phyloP scores from a whole-genome alignment of 2,888 invertebrate genomes.

The Sesamia inferens region DNA sequence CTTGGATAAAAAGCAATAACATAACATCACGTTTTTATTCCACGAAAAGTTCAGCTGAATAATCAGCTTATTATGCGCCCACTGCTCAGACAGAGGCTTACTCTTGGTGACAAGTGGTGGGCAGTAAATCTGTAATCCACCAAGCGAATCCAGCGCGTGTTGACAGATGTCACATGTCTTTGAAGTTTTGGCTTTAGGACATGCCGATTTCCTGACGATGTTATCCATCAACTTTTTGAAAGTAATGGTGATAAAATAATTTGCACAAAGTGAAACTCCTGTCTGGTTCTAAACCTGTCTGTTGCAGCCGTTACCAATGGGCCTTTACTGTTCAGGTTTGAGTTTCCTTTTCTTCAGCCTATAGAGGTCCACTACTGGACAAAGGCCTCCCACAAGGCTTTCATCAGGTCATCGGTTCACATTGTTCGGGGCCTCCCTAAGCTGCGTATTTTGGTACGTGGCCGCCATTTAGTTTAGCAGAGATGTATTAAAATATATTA shows the following conservation, averaged over 20 bases:
- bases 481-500: background rate
- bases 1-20: too few species aligned
- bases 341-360: too few species aligned
- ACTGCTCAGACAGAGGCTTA: too few species aligned
- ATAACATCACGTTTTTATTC: background rate
- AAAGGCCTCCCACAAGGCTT: too few species aligned
- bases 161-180: background rate
- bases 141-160: background rate
- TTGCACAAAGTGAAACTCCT: background rate
- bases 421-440: too few species aligned
- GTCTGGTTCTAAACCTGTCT: too few species aligned
- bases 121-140: too few species aligned
- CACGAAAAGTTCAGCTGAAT: background rate
- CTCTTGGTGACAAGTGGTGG: too few species aligned
- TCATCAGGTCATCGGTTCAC: too few species aligned
- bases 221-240: background rate
- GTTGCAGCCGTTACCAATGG: background rate
- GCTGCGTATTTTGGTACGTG: too few species aligned
- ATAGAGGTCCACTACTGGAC: too few species aligned
- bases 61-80: background rate
- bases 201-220: background rate
- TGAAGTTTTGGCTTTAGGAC: background rate
- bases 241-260: background rate
- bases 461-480: background rate
- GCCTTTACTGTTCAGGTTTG: background rate